A percentile compares a stretch with the other conserved stretches of the same genome.
Conservation (phyloP, 2,888 invertebrate species). For the Ormyrus pomaceus region DNA sequence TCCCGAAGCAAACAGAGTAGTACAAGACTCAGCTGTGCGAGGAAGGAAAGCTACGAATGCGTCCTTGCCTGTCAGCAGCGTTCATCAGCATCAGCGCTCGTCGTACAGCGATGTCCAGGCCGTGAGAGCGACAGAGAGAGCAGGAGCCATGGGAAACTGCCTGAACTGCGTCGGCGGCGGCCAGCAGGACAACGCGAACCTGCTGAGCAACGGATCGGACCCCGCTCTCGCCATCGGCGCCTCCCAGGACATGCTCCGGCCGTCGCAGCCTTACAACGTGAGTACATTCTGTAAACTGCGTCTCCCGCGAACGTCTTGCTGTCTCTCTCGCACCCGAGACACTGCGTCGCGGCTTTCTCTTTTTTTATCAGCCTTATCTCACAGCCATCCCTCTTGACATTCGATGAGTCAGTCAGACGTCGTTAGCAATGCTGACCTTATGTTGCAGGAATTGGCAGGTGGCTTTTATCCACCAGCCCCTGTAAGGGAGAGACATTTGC, state of each 20-base stretch:
- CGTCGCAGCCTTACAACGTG: conserved; percentile 78
- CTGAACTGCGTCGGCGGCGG: conserved; percentile 78
- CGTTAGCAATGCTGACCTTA: background rate
- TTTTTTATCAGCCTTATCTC: background rate
- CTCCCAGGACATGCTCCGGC: conserved; percentile 78
- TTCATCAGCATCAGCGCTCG: background rate
- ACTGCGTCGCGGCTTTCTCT: background rate
- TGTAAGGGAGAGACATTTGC: conserved; percentile 76
- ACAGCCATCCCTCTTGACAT: background rate
- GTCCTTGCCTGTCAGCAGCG: background rate
- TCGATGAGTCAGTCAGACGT: background rate
- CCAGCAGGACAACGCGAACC: conserved; percentile 72
- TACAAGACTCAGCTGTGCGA: background rate
- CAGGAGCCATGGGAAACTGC: conserved; percentile 82
- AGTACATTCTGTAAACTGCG: conserved; percentile 10
- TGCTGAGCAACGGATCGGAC: conserved; percentile 69
- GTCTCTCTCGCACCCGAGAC: background rate
- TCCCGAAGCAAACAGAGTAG: too few relatives aligned
- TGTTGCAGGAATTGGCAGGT: conserved; percentile 78
- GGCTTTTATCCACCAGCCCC: conserved; percentile 80
- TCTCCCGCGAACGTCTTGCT: too few relatives aligned
- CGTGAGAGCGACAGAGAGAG: background rate
- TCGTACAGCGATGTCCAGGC: background rate
- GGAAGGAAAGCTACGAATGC: background rate
- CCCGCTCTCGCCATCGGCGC: conserved; percentile 67